phyloP scores from a whole-genome alignment of 2,113 vertebrate species.

The Oryzias curvinotus region DNA sequence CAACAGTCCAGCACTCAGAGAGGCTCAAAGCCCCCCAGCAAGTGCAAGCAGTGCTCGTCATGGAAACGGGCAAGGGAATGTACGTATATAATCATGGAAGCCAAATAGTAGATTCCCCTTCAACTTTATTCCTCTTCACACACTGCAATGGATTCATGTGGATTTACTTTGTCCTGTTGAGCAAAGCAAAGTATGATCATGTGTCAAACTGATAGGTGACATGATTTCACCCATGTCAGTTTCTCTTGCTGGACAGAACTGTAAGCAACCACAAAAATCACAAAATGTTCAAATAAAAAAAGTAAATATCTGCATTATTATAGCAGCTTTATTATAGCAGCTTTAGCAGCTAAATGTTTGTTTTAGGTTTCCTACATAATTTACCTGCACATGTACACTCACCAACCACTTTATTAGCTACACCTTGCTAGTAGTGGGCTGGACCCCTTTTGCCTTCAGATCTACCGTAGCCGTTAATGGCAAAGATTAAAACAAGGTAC shows the following conservation, averaged over 20 bases:
- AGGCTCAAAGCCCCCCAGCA: conserved; percentile 51
- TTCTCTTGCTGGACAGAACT: too few species aligned
- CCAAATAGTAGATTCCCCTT: too few species aligned
- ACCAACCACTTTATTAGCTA: too few species aligned
- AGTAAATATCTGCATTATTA: not conserved
- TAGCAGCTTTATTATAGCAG: not conserved
- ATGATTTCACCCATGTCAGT: too few species aligned
- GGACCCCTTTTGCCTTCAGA: too few species aligned
- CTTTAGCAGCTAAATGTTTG: not conserved
- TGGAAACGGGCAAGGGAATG: conserved; percentile 60
- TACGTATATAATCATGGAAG: conserved; percentile 33
- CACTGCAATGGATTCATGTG: not conserved
- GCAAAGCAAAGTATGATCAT: too few species aligned
- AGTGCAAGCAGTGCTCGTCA: conserved; percentile 37
- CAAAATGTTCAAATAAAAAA: not conserved
- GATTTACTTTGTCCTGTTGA: not conserved
- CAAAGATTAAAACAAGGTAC: too few species aligned
- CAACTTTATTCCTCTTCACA: not conserved
- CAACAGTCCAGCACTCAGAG: conserved; percentile 48
- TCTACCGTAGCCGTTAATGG: too few species aligned
- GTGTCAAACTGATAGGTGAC: too few species aligned
- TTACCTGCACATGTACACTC: not conserved
- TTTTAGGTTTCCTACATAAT: not conserved
- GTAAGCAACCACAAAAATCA: too few species aligned
- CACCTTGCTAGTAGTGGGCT: too few species aligned